phyloP scores from a whole-genome alignment of 2,113 vertebrate species.

The Phrynosoma platyrhinos region DNA sequence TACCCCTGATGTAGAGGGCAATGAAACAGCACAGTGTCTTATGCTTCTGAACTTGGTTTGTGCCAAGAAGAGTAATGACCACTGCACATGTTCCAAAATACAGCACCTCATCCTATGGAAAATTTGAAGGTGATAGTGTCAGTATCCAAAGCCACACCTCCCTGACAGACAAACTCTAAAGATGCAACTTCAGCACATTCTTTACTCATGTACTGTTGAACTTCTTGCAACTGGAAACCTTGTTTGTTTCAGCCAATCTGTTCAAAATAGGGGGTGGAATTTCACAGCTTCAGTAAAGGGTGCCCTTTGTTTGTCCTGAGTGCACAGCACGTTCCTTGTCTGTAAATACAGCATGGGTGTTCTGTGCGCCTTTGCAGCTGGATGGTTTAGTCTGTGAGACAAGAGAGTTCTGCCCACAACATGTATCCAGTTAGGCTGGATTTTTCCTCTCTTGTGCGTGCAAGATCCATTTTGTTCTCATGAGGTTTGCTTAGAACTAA shows the following conservation, averaged over 20 bases:
- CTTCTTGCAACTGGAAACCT: slow-evolving; percentile 1
- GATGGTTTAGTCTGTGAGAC: background rate
- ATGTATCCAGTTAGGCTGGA: background rate
- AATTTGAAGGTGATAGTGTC: background rate
- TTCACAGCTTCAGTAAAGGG: background rate
- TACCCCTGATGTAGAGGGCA: background rate
- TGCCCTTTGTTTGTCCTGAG: background rate
- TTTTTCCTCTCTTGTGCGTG: background rate
- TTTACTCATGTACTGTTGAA: slow-evolving; percentile 1
- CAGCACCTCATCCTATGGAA: background rate
- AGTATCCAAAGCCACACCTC: background rate
- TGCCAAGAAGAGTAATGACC: background rate
- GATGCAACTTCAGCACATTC: slow-evolving; percentile 3
- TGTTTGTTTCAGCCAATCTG: background rate
- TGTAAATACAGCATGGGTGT: background rate
- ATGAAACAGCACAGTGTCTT: background rate
- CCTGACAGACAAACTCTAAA: background rate
- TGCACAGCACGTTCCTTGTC: background rate
- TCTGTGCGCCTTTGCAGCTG: background rate
- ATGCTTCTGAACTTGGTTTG: background rate
- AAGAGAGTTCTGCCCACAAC: background rate
- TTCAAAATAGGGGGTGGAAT: slow-evolving; percentile 18
- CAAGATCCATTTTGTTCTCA: background rate
- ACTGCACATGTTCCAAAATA: background rate
- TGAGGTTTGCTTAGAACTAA: background rate